Conservation (phyloP, 2,888 invertebrate species). For the Horisme vitalbata region DNA sequence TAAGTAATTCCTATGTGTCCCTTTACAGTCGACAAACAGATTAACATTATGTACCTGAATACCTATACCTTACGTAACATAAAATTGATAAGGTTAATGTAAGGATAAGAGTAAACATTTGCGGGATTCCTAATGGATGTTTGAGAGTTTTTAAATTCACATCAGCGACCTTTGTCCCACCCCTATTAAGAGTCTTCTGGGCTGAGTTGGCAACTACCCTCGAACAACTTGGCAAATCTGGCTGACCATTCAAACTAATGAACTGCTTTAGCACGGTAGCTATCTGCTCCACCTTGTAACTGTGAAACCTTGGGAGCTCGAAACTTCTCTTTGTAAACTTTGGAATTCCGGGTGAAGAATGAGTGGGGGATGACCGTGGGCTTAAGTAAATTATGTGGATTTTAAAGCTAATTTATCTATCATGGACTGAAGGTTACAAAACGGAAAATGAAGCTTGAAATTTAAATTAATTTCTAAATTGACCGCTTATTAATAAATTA, state of each 20-base stretch:
- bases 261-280: constrained; percentile 39
- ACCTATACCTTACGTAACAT: too few relatives aligned
- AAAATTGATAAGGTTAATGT: too few relatives aligned
- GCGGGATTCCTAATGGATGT: too few relatives aligned
- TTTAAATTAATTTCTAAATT: too few relatives aligned
- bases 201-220: constrained; percentile 35
- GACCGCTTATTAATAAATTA: too few relatives aligned
- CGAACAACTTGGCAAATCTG: constrained; percentile 48
- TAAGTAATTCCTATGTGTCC: too few relatives aligned
- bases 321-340: constrained; percentile 5
- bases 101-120: too few relatives aligned
- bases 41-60: too few relatives aligned
- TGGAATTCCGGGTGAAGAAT: neutral
- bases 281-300: constrained; percentile 16
- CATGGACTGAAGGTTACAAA: neutral
- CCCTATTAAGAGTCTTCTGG: constrained; percentile 31
- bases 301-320: constrained; percentile 7
- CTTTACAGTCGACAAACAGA: too few relatives aligned
- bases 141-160: too few relatives aligned
- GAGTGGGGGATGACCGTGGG: neutral
- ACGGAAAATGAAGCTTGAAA: too few relatives aligned
- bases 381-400: neutral
- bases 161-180: constrained; percentile 5
- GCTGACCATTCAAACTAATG: constrained; percentile 58
- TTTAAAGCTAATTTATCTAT: neutral